Base-by-base conservation (phyloP, 2,888 invertebrate genomes). In the Heliconius charithonia region DNA sequence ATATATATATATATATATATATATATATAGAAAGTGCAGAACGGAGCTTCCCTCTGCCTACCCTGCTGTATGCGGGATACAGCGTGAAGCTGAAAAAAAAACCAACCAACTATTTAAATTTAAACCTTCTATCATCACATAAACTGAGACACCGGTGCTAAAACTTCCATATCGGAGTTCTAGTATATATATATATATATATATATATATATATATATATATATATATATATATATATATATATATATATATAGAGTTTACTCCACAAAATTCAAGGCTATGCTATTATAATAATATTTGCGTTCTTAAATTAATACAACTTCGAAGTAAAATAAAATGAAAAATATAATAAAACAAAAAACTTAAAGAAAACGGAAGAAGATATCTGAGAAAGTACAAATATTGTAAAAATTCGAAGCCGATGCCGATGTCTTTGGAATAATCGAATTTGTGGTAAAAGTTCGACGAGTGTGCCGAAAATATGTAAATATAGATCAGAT, bases 401-500 rank as follows among this genome's bases (percentile, higher is more conserved):
- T 82, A 82, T 82, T 80, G 62, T 66, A 78, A 81, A 79, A 83
- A 83, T 82, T 81, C 77, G 78, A 75, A 81, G 82, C 80, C 81
- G 82, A 83, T 82, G 82, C 80, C 81, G 83, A 83, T 83, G 82
- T 81, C 81, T 83, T 81, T 70, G 75, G 79, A 81, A 82, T 84
- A 84, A 84, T 83, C 84, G 82, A 84, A 83, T 84, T 84, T 81
- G 82, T 78, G 83, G 81, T 81, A 76, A 81, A 84, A 83, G 81
- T 84, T 84, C 81, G 80, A 80, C 82, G 79, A 66, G 78, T 73
- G 78, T 79, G 82, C 80, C 79, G 78, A 83, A 84, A 84, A 85
- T 85, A 85, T 85, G 84, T 85, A 84, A 85, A 85, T 84, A 82
- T 78, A 78, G 76, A 82, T 78, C 80, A 77, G 83, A 84, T 83